Base-by-base conservation (phyloP, 2,113 vertebrate genomes). In the Ondatra zibethicus region DNA sequence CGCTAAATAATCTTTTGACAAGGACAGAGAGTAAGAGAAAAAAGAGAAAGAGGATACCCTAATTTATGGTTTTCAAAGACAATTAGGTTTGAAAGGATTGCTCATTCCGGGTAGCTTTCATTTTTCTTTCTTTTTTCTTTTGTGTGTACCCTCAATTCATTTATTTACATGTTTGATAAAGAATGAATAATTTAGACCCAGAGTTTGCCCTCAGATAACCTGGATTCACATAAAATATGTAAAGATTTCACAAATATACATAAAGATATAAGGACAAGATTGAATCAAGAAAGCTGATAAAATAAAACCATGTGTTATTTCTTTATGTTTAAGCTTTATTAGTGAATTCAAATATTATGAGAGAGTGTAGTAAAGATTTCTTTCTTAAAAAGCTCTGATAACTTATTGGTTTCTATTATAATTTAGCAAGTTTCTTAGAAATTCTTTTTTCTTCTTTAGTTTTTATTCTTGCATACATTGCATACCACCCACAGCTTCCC, bases 1-100 rank as follows among this genome's bases (percentile, higher is more conserved):
- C 61, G 86, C 21, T 92, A 80, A 87, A 89, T 76, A 91, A 94
- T 94, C 33, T 93, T 97, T 86, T 95, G 68, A 91, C 33, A 96
- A 93, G 77, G 21, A 88, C 47, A 63, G 45, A 78, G 94, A 76
- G 21, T 77, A 89, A 87, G 94, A 92, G 16, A 63, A 93, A 63
- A 16, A 25, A 52, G 29, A 94, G 45, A 93, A 89, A 89, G 8
- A 92, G 23, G 16, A 73, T 88, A 84, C 42, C 31, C 2, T 96
- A 84, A 78, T 75, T 10, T 89, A 50, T 88, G 10, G n/a, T 95
- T 95, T 91, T 94, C 58, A 94, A 92, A 92, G 86, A 77, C 58
- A 95, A 94, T 85, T 95, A 75, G 29, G 80, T 96, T 90, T 82
- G 36, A 80, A 39, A 21, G n/a, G 36, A 88, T 63, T 21, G 73